phyloP scores from a whole-genome alignment of 53 echinoderm and acorn worm species.

The Paelopatides confundens region DNA sequence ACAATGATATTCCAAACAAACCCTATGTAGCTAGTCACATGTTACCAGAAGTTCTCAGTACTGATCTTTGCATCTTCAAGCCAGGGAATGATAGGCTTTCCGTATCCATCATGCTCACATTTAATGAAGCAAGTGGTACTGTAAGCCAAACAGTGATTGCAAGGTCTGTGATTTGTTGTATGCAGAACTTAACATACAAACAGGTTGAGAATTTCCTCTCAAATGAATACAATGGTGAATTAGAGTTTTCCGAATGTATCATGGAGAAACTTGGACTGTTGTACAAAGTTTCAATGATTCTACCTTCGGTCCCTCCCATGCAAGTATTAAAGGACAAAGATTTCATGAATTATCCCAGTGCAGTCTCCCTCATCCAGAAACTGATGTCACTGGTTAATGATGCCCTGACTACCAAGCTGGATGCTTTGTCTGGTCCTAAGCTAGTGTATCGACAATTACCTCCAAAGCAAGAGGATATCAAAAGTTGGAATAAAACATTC shows the following conservation, averaged over 20 bases:
- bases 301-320: conserved; percentile 19
- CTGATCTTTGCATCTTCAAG: conserved; percentile 74
- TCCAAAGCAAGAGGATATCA: conserved; percentile 58
- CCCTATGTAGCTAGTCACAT: conserved; percentile 58
- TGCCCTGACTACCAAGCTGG: conserved; percentile 66
- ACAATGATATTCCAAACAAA: conserved; percentile 32
- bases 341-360: conserved; percentile 66
- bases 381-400: conserved; percentile 77
- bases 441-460: conserved; percentile 79
- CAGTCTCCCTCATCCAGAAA: conserved; percentile 80
- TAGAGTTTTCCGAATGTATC: neutral
- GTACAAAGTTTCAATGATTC: neutral
- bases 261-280: neutral
- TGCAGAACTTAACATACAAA: conserved; percentile 71
- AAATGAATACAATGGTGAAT: conserved; percentile 30
- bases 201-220: conserved; percentile 77
- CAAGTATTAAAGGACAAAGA: conserved; percentile 65
- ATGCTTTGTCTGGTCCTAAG: conserved; percentile 60
- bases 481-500: conserved; percentile 62
- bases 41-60: conserved; percentile 79
- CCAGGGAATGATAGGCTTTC: conserved; percentile 74
- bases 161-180: conserved; percentile 74
- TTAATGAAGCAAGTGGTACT: conserved; percentile 56
- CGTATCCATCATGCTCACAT: conserved; percentile 72
- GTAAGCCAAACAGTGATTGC: conserved; percentile 55